Evolutionary conservation across 30 jellyfish, hydroid and myxozoan species (phyloP).

Genomic region (Clytia hemisphaerica): DNA sequence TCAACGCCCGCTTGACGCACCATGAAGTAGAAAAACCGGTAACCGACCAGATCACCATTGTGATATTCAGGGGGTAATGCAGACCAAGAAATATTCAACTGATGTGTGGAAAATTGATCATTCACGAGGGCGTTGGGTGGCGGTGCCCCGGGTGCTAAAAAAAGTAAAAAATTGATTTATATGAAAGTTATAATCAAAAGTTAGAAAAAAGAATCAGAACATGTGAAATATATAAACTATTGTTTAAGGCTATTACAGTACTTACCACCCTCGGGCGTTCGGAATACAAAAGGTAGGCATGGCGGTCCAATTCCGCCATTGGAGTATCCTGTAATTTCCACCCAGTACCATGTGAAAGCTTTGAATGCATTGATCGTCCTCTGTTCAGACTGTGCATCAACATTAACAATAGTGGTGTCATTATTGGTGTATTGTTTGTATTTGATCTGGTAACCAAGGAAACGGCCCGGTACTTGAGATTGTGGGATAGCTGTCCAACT

Average conservation of each 20-base stretch:
- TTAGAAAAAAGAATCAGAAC: not conserved
- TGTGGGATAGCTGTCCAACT: slow-evolving; percentile 12
- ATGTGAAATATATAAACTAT: not conserved
- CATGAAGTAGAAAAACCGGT: not conserved
- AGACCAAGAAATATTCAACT: slow-evolving; percentile 2
- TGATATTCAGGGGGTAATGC: not conserved
- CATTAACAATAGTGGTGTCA: not conserved
- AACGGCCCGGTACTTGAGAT: slow-evolving; percentile 5
- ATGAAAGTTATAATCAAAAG: not conserved
- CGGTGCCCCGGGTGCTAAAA: slow-evolving; percentile 11
- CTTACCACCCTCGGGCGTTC: slow-evolving; percentile 23
- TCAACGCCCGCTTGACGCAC: not conserved
- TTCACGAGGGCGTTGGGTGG: slow-evolving; percentile 4
- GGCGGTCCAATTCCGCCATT: slow-evolving; percentile 22
- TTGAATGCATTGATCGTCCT: not conserved
- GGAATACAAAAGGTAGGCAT: not conserved
- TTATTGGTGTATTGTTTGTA: not conserved
- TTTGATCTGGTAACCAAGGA: slow-evolving; percentile 10
- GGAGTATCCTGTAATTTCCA: slow-evolving; percentile 1
- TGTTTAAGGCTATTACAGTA: not conserved
- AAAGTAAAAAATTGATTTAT: too few relatives aligned
- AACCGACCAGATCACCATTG: slow-evolving; percentile 13
- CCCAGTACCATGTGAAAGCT: not conserved
- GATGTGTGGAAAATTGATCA: not conserved
- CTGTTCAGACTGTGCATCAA: not conserved